These are phyloP conservation scores for Phaenicophaeus curvirostris DNA, from an alignment of 2,797 vertebrate species.

Conservation along the genomic window DNA sequence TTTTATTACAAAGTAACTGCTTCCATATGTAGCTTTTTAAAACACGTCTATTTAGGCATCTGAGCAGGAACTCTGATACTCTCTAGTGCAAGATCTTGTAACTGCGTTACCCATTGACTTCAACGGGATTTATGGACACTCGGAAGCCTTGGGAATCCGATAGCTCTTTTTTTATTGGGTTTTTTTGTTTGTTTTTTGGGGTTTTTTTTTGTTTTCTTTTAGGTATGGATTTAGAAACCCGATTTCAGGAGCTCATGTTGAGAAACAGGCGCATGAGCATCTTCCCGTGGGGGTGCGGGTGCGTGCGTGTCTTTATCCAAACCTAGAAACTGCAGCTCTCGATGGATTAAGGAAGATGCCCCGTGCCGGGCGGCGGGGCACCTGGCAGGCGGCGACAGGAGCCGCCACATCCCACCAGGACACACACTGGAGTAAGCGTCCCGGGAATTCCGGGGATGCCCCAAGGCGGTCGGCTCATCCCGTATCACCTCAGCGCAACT, in stretches of 20 bases:
- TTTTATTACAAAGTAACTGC: background rate
- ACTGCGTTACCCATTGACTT: background rate
- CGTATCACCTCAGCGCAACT: background rate
- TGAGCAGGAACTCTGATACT: background rate
- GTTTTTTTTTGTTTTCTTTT: background rate
- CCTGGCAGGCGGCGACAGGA: background rate
- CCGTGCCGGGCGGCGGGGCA: too few relatives aligned
- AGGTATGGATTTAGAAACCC: background rate
- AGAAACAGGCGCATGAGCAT: rapidly evolving
- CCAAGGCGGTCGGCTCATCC: rapidly evolving
- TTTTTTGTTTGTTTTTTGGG: too few relatives aligned
- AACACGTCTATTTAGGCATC: background rate
- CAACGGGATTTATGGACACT: background rate
- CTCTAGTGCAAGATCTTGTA: background rate
- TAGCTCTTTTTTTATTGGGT: too few relatives aligned
- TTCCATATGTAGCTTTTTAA: background rate
- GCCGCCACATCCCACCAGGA: rapidly evolving
- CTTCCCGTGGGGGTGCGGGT: too few relatives aligned
- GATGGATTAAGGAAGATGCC: too few relatives aligned
- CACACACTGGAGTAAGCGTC: rapidly evolving
- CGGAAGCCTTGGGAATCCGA: background rate
- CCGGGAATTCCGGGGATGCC: too few relatives aligned
- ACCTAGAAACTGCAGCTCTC: background rate
- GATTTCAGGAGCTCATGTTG: background rate
- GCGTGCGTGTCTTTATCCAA: background rate